phyloP scores from a whole-genome alignment of 2,113 vertebrate genomes.

The Vireo altiloquus region DNA sequence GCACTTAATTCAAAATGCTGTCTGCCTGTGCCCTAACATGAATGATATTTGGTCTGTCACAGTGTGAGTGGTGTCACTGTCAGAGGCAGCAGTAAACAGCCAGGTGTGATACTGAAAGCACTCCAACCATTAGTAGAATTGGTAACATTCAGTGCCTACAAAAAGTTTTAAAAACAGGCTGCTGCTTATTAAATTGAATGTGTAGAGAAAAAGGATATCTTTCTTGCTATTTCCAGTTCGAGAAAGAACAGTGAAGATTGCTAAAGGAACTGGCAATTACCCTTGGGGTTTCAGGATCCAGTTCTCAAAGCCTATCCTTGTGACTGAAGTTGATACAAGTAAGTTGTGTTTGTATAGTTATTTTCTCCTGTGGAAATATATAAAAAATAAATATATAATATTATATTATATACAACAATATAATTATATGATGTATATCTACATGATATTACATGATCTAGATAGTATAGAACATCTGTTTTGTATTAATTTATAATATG shows the following conservation, averaged over 20 bases:
- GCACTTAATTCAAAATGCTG: not conserved
- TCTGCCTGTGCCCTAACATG: not conserved
- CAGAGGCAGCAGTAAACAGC: not conserved
- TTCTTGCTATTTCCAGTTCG: conserved; percentile 75
- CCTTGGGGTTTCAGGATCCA: conserved; percentile 93
- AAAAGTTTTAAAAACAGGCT: not conserved
- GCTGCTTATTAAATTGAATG: not conserved
- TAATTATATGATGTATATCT: not conserved
- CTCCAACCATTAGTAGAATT: not conserved
- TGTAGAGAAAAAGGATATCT: not conserved
- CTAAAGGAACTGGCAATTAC: conserved; percentile 84
- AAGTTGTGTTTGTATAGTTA: conserved; percentile 54
- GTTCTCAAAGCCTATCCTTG: conserved; percentile 90
- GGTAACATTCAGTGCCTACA: not conserved
- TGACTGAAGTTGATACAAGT: conserved; percentile 94
- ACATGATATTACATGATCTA: not conserved
- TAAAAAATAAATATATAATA: not conserved
- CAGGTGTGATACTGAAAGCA: not conserved
- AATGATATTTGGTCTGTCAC: not conserved
- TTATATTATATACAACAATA: not conserved
- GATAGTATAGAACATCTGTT: not conserved
- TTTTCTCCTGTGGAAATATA: not conserved
- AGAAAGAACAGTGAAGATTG: conserved; percentile 84
- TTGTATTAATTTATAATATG: not conserved
- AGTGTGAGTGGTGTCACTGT: accelerated